Conservation (phyloP, 2,797 vertebrate species). For the Ctenosaura bakeri region DNA sequence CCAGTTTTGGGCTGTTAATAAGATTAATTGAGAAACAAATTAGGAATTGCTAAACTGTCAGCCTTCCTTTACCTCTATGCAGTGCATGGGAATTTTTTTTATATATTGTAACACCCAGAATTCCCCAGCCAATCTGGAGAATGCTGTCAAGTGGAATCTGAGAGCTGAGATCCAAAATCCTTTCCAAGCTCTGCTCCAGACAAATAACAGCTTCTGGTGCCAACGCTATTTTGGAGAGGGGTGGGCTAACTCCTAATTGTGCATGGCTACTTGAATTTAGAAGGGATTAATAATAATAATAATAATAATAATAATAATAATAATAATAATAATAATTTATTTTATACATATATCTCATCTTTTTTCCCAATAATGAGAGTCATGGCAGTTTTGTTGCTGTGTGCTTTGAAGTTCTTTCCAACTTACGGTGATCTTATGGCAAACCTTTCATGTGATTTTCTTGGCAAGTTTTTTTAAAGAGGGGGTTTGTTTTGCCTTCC, state of each 20-base stretch:
- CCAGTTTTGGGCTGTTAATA: conserved; percentile 66
- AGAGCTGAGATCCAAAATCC: too few species aligned
- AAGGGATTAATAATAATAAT: background rate
- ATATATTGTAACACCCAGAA: too few species aligned
- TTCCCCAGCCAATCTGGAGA: background rate
- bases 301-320: background rate
- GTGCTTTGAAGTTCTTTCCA: too few species aligned
- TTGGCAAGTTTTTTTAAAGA: too few species aligned
- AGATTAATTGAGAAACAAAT: conserved; percentile 55
- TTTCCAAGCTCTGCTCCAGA: too few species aligned
- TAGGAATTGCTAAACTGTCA: background rate
- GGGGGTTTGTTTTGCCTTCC: too few species aligned
- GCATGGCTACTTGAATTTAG: background rate
- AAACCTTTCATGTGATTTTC: too few species aligned
- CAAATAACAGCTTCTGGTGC: background rate
- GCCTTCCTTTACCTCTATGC: background rate
- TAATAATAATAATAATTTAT: too few species aligned
- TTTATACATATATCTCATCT: too few species aligned
- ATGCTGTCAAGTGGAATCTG: background rate
- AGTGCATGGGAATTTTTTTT: background rate
- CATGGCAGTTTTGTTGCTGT: too few species aligned
- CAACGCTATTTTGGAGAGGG: background rate
- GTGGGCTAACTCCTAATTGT: background rate
- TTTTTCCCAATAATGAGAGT: too few species aligned
- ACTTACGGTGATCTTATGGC: too few species aligned